Conservation (phyloP, 1,140 invertebrate genomes). For the Samia ricini region DNA sequence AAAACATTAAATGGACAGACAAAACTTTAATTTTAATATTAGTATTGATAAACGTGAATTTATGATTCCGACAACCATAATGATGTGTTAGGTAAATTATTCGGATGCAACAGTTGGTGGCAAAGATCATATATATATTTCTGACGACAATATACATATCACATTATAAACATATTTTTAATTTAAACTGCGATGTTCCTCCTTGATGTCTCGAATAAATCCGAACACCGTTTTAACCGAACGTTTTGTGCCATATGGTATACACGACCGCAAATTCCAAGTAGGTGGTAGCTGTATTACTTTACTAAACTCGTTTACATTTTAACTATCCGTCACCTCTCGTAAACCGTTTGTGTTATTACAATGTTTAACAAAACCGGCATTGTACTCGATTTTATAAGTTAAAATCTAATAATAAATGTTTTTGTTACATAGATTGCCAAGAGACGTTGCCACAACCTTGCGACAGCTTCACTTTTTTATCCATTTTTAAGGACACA, state of each 20-base stretch:
- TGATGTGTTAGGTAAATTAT: slow-evolving; percentile 13
- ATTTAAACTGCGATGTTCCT: slow-evolving; percentile 5
- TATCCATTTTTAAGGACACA: slow-evolving; percentile 42
- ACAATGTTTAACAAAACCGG: not conserved
- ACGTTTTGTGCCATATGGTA: slow-evolving; percentile 39
- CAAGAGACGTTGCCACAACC: slow-evolving; percentile 35
- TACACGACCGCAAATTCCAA: slow-evolving; percentile 24
- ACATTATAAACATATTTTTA: not conserved
- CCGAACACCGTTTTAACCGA: slow-evolving; percentile 19
- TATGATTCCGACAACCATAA: slow-evolving; percentile 15
- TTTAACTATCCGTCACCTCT: slow-evolving; percentile 6
- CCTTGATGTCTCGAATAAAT: slow-evolving; percentile 8
- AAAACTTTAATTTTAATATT: too few species aligned
- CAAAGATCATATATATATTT: slow-evolving; percentile 12
- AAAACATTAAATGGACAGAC: too few species aligned
- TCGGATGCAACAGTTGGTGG: slow-evolving; percentile 17
- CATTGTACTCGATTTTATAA: slow-evolving; percentile 2
- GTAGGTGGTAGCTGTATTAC: too few species aligned
- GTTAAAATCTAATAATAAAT: not conserved
- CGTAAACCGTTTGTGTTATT: not conserved
- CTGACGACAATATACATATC: slow-evolving; percentile 3
- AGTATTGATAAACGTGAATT: not conserved
- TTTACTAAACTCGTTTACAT: not conserved
- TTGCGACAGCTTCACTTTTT: slow-evolving; percentile 36
- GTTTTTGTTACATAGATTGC: slow-evolving; percentile 20